Base-by-base conservation (phyloP, 2,888 invertebrate species). In the Andrena praecox region DNA sequence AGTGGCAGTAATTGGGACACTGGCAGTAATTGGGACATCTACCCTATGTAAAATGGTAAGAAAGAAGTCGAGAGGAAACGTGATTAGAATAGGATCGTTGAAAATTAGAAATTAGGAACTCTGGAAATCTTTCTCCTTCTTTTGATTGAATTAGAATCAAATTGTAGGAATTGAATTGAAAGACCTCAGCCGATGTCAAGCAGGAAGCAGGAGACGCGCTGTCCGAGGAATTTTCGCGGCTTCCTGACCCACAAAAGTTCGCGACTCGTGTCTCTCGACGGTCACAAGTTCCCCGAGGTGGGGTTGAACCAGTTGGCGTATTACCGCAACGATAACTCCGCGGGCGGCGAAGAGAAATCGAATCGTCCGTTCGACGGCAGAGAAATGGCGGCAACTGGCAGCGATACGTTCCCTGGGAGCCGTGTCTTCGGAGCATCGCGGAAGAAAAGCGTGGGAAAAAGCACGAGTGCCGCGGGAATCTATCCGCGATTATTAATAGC, bases 401-500 rank as follows among this genome's bases (percentile, higher is more conserved):
- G 71, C 20, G 59, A 80, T 80, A 71, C 77, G 60, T 80, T 77
- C 33, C 31, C 2, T 1, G 16, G 42, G 31, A n/a, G 59, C n/a
- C 56, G 56, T 48, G 54, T 50, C 52, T 33, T 16, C 31, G 31
- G 27, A 56, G 50, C 71, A 64, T 10, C 60, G 73, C 62, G 60
- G 64, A 31, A 70, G 50, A 56, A 42, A 50, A 27, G 6, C 33
- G 70, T 24, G 62, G 79, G 24, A 64, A 76, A 24, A 52, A 27
- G 12, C 42, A 48, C 48, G 71, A 20, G 24, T 56, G 42, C 54
- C 48, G 48, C 62, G 54, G 72, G 72, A 80, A 80, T 80, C 66
- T 67, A 70, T 66, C 52, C 52, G 50, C 71, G 33, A 72, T 80
- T 80, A 80, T 80, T 77, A 77, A 80, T 80, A 71, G 77, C 56